Evolutionary conservation across 2,888 invertebrate genomes (phyloP), one percentile per base, ranked within the genome.

Genomic region (Pammene aurita): DNA sequence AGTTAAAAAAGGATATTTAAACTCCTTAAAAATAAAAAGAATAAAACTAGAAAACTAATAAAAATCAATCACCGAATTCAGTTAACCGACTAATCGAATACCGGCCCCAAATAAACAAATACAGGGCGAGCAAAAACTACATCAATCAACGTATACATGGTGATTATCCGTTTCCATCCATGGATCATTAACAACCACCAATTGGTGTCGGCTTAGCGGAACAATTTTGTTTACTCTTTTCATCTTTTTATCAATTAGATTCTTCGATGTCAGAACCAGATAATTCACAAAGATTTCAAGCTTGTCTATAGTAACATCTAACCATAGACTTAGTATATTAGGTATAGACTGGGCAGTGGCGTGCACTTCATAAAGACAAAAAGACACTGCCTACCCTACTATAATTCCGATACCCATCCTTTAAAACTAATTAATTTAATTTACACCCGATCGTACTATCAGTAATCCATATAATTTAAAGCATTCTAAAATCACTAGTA

Each of bases 221-320:
- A 38, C 67, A 72, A 73, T 71, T 70, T 66, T 69, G 71, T 72
- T 72, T 73, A 72, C 71, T 44, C 52, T 52, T 67, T 74, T 72
- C n/a, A n/a, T 64, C 48, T 72, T 58, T 46, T 65, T 56, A 46
- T 50, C 67, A 63, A 67, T 66, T 61, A 44, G 64, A 66, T 71
- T 63, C 60, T 73, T 72, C 66, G 38, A 75, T 72, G 73, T 75
- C 70, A 62, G 67, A 72, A 72, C n/a, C n/a, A n/a, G n/a, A 2
- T 50, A 11, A 52, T 52, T 52, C 52, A 7, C 34, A 7, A 26
- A 52, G 9, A 52, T 34, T 34, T n/a, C 10, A 9, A 41, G 41
- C 7, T 41, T 10, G 41, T 41, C 7, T n/a, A 13, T n/a, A 44
- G 5, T 46, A 46, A 44, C 11, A 2, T 44, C n/a, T n/a, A n/a